These are phyloP conservation scores for Aricia agestis DNA, from an alignment of 1,140 invertebrate species.

Conservation along the genomic window DNA sequence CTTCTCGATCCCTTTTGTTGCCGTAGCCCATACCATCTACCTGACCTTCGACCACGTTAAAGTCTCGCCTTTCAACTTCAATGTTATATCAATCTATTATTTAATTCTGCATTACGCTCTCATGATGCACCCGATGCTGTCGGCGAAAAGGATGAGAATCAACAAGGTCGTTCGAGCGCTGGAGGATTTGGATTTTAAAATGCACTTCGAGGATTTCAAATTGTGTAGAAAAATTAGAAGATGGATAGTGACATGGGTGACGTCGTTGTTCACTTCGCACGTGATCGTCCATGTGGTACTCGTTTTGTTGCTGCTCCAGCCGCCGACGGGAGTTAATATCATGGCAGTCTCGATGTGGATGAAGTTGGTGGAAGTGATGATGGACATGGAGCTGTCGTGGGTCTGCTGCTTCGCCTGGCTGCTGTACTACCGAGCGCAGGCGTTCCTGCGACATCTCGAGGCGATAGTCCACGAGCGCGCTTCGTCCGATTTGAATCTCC, in stretches of 20 bases:
- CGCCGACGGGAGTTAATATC: background rate
- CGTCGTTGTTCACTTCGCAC: background rate
- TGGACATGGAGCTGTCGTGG: background rate
- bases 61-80: background rate
- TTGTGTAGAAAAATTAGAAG: background rate
- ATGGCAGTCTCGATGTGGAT: background rate
- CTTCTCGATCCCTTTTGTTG: background rate
- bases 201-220: constrained; percentile 1
- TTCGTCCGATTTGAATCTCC: background rate
- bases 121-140: constrained; percentile 2
- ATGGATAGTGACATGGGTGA: background rate
- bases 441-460: background rate
- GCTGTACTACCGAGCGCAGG: background rate
- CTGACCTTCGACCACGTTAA: background rate
- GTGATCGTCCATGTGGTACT: background rate
- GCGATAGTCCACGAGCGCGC: background rate
- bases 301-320: background rate
- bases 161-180: background rate
- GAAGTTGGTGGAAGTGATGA: background rate
- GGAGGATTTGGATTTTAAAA: constrained; percentile 9
- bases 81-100: background rate
- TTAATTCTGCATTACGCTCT: background rate
- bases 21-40: background rate
- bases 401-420: background rate
- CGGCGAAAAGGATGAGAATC: constrained; percentile 9